These are phyloP conservation scores for Siniperca obscura DNA, from an alignment of 2,797 vertebrate genomes.

Conservation along the genomic window DNA sequence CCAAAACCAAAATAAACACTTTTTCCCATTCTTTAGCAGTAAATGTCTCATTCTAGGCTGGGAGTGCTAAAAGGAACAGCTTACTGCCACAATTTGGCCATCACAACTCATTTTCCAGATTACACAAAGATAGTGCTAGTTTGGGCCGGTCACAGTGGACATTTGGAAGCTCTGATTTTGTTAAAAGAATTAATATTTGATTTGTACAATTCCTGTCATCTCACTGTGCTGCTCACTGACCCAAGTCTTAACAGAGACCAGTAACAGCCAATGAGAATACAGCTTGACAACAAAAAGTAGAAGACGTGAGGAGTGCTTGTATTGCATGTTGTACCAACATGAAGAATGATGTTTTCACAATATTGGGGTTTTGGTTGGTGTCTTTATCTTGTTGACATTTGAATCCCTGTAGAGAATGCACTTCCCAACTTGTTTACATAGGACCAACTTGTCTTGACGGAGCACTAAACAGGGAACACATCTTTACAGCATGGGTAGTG, in stretches of 20 bases:
- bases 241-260: neutral
- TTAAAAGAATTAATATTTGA: neutral
- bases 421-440: constrained; percentile 1
- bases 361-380: no score
- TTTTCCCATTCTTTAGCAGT: constrained; percentile 12
- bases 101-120: constrained; percentile 17
- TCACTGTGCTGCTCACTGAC: constrained; percentile 15
- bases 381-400: neutral
- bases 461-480: neutral
- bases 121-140: constrained; percentile 5
- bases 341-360: neutral
- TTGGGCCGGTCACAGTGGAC: neutral
- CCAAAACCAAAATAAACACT: constrained; percentile 47
- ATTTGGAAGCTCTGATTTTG: constrained; percentile 12
- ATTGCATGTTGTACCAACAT: neutral
- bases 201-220: neutral
- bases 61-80: constrained; percentile 29
- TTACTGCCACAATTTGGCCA: constrained; percentile 21
- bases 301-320: neutral
- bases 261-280: neutral
- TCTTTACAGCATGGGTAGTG: neutral
- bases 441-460: neutral
- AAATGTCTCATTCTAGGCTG: constrained; percentile 23
- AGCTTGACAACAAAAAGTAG: neutral
- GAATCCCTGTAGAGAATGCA: neutral